Evolutionary conservation across 2,797 vertebrate genomes (phyloP).

Genomic region (Rhyacichthys aspro): DNA sequence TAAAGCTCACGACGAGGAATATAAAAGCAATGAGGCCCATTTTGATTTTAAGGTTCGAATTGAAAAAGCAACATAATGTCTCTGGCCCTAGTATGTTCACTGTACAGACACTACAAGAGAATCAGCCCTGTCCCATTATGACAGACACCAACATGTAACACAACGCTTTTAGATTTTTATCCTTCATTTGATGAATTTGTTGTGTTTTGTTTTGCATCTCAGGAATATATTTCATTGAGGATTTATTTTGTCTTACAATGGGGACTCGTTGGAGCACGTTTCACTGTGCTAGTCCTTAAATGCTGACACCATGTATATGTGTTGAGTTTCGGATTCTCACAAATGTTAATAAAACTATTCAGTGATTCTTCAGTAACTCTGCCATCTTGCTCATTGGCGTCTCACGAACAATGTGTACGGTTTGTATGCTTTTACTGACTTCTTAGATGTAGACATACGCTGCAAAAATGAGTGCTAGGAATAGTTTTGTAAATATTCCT

Average conservation of each 20-base stretch:
- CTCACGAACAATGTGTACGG: conserved; percentile 16
- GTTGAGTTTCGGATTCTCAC: conserved; percentile 74
- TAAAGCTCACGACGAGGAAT: conserved; percentile 12
- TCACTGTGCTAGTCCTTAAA: conserved; percentile 60
- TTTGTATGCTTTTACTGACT: conserved; percentile 33
- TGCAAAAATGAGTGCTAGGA: conserved; percentile 57
- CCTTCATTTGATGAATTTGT: conserved; percentile 28
- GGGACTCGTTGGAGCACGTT: conserved; percentile 54
- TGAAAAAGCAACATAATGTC: no score
- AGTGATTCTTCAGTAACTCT: conserved; percentile 73
- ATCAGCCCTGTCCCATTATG: conserved; percentile 38
- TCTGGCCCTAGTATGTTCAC: conserved; percentile 36
- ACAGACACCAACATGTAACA: conserved; percentile 45
- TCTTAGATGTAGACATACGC: conserved; percentile 61
- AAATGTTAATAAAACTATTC: conserved; percentile 77
- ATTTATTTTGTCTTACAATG: conserved; percentile 51
- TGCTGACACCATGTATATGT: conserved; percentile 76
- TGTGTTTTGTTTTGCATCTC: conserved; percentile 76
- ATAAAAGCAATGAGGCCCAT: conserved; percentile 13
- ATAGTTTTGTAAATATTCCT: conserved; percentile 4
- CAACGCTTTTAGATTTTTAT: conserved; percentile 20
- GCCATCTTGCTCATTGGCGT: conserved; percentile 58
- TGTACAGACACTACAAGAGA: conserved; percentile 60
- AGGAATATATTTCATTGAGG: conserved; percentile 76
- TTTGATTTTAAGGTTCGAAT: conserved; percentile 19